Evolutionary conservation across 2,113 vertebrate genomes (phyloP), one percentile per base, ranked within the genome.

Genomic region (Myiopsitta monachus): DNA sequence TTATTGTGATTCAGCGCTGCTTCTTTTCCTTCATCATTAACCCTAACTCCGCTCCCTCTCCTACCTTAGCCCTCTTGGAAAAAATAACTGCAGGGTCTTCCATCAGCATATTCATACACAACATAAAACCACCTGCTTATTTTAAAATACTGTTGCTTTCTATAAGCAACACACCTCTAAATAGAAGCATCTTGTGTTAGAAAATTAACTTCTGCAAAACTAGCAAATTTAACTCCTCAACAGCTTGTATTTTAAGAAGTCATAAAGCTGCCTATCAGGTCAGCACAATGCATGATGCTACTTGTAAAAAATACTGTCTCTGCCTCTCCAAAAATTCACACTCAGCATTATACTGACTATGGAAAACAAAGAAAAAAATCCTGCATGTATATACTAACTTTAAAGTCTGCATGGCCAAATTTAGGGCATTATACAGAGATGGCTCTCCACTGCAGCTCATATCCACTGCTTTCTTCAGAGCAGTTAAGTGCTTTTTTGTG

Each of bases 351-450:
- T 19, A 47, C 7, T 27, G 11, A 61, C 49, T 87, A 82, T 38
- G 36, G 28, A 52, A 74, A 84, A 88, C n/a, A 85, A 76, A 67
- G 68, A 57, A 74, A 52, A 82, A 59, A 92, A 47, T 19, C 0
- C 5, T 66, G 18, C 28, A 52, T 10, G 13, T 38, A 67, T 55
- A 85, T 49, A 98, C 99, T 97, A 97, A 99, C 99, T 99, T 99
- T 67, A 99, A 98, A 36, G 98, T 99, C 91, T 99, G 98, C 96
- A 99, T 96, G 52, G 99, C 99, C 95, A 99, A 97, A 96, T 89
- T 98, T 84, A 99, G 98, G 27, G 99, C 98, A 98, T 99, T 99
- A 97, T 99, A 99, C 1, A 99, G 98, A 17, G 99, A 99, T 3
- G 99, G 99, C 75, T 99, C 99, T 94, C 99, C 99, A 21, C 93